Percentiles rank a stretch among this genome's conserved stretches.
Conservation (phyloP, 2,888 invertebrate genomes). For the Volucella inflata region DNA sequence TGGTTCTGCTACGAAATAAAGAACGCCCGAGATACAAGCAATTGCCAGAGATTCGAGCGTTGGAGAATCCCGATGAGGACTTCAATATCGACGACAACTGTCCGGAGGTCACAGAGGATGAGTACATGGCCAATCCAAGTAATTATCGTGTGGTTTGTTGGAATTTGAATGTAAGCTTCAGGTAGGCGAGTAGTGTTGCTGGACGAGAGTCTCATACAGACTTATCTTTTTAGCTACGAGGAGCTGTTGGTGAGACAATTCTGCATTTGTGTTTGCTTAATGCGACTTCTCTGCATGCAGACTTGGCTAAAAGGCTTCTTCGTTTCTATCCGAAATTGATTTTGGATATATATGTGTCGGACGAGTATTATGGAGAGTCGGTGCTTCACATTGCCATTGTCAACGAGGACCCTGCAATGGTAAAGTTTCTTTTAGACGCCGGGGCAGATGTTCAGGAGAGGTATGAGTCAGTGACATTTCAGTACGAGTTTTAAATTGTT, state of each 20-base stretch:
- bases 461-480: constrained; percentile 67
- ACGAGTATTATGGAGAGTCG: constrained; percentile 99
- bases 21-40: constrained; percentile 92
- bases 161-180: constrained; percentile 88
- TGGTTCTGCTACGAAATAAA: constrained; percentile 94
- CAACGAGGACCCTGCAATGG: constrained; percentile 99
- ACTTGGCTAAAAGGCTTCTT: constrained; percentile 95
- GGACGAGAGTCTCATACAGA: background rate
- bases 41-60: constrained; percentile 89
- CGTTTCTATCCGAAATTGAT: constrained; percentile 97
- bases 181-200: constrained; percentile 3
- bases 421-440: constrained; percentile 95
- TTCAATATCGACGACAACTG: constrained; percentile 92
- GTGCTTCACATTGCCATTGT: constrained; percentile 98
- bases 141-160: constrained; percentile 94
- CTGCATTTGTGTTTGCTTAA: constrained; percentile 96
- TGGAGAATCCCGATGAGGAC: constrained; percentile 94
- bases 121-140: constrained; percentile 87
- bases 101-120: constrained; percentile 87
- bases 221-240: constrained; percentile 87
- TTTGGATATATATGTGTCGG: constrained; percentile 97
- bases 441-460: constrained; percentile 95
- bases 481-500: background rate
- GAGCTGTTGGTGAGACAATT: constrained; percentile 98
- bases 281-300: constrained; percentile 95